Evolutionary conservation across 2,888 invertebrate genomes (phyloP).

Genomic region (Morpho helenor): DNA sequence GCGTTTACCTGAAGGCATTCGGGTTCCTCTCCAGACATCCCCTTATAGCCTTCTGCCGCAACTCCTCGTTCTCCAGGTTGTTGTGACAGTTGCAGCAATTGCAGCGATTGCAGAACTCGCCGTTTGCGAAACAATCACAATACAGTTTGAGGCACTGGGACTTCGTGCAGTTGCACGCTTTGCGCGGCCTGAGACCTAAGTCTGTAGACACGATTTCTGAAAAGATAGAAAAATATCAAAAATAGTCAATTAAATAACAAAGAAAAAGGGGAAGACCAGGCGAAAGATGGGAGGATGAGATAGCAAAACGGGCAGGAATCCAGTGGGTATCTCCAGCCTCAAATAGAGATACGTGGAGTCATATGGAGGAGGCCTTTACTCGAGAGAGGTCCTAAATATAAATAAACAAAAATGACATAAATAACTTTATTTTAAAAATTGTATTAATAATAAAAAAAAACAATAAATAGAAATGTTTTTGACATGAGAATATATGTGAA

Average conservation of each 20-base stretch:
- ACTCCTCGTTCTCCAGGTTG: slow-evolving; percentile 96
- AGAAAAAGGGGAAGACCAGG: too few species aligned
- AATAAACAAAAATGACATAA: too few species aligned
- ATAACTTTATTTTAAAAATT: too few species aligned
- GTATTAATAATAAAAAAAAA: too few species aligned
- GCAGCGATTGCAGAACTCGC: slow-evolving; percentile 98
- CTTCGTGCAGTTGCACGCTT: slow-evolving; percentile 99
- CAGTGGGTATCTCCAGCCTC: too few species aligned
- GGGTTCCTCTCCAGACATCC: slow-evolving; percentile 98
- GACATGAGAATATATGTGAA: too few species aligned
- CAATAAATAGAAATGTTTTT: too few species aligned
- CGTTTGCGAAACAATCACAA: slow-evolving; percentile 99
- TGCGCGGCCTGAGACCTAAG: slow-evolving; percentile 83
- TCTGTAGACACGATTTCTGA: slow-evolving; percentile 48
- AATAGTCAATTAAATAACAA: neutral
- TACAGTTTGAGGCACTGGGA: slow-evolving; percentile 99
- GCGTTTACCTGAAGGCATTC: slow-evolving; percentile 88
- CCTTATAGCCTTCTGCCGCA: slow-evolving; percentile 95
- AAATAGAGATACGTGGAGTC: too few species aligned
- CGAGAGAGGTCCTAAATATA: too few species aligned
- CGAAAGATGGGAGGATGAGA: too few species aligned
- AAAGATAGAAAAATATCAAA: neutral
- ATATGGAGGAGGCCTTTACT: too few species aligned
- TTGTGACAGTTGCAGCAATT: slow-evolving; percentile 99
- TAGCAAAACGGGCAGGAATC: too few species aligned